Evolutionary conservation across 1,140 invertebrate species (phyloP), one percentile per base, ranked within the genome.

Genomic region (Araneus ventricosus): DNA sequence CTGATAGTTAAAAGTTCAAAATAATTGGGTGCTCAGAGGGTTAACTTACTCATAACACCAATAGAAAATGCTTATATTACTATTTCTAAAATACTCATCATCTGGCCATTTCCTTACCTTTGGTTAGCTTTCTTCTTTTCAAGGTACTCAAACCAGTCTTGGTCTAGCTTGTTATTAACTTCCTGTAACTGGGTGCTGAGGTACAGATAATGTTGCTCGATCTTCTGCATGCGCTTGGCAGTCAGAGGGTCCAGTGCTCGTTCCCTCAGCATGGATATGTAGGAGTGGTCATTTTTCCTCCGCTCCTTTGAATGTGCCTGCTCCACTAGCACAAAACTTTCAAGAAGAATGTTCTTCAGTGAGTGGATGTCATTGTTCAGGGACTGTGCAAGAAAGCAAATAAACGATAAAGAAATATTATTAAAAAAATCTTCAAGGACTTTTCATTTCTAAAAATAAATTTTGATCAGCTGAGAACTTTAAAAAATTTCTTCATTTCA

Each of bases 211-310:
- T 95, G 93, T 30, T 94, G 94, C 39, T 94, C 94, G 59, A 96
- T 95, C 5, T 95, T 94, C 59, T 95, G 93, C 88, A 96, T 93
- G 52, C 94, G 95, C 30, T 95, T 94, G 0, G 94, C 94, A 87
- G 95, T 95, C 22, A 94, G 94, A 17, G 96, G 95, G 93, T 96
- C 95, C 30, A 96, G 84, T 14, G 95, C 93, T 57, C 95, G 82
- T 22, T 94, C 88, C 91, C 94, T 94, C 24, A 95, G 94, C 80
- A 96, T 91, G 2, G 95, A 93, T 24, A 93, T 92, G 87, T 95
- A 96, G 52, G 94, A 94, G 6, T 95, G 94, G 80, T 96, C 95
- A 39, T 89, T 94, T 82, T 95, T 95, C 5, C 95, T 94, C 24
- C 95, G 93, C n/a, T 95, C 89, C 27, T 94, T 85, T 34, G 95